Evolutionary conservation across 2,888 invertebrate species (phyloP), one percentile per base, ranked within the genome.

Genomic region (Orthosia gracilis): DNA sequence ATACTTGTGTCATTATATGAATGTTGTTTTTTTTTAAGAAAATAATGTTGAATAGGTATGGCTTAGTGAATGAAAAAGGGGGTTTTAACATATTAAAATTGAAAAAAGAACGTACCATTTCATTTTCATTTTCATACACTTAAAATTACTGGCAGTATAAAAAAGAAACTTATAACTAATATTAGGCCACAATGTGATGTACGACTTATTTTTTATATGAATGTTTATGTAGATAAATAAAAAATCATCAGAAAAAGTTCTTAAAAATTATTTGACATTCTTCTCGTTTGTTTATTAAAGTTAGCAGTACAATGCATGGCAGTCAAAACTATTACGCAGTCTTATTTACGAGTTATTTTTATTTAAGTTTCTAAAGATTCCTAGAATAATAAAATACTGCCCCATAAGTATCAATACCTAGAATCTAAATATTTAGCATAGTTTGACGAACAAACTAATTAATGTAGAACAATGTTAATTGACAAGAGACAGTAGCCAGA

Each of bases 371-470:
- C 50, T 9, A 21, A 26, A 18, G 9, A 23, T 40, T 63, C 26
- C 18, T 68, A 23, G 18, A 40, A 40, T 50, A 15, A 5, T 50
- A 67, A 5, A 21, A 47, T 21, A 47, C 5, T 17, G 9, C 40
- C 13, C 13, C 15, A 57, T 18, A 18, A 66, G n/a, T 23, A 15
- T 45, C 17, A 54, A 12, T 67, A 47, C 4, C 21, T 18, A n/a
- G 5, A 15, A 40, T 58, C 31, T 31, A 26, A 26, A 17, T 54
- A 54, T 54, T 54, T 54, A 55, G 40, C 58, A 45, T 31, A 52
- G 18, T 31, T 58, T 64, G 21, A 50, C 13, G 26, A 64, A 63
- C 57, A 50, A 73, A 31, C 17, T 12, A 52, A 73, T 12, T 45
- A 45, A 69, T 52, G n/a, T 17, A 47, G 9, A 58, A n/a, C 15